Evolutionary conservation across 2,797 vertebrate species (phyloP).

Genomic region (Bryconaethiops microstoma): DNA sequence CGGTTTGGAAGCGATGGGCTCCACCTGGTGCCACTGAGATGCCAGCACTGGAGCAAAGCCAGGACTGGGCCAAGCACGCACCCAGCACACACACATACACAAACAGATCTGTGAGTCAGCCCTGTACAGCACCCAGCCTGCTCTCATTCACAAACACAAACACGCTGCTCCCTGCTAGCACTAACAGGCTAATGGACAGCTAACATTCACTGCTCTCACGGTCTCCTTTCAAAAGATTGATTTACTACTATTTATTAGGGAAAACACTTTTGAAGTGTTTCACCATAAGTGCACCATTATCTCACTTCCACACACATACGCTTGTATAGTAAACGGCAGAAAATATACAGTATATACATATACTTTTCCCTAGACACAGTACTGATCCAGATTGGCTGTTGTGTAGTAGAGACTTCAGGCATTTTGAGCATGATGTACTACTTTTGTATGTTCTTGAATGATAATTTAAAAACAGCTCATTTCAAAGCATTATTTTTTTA

Average conservation of each 20-base stretch:
- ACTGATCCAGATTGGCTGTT: too few relatives aligned
- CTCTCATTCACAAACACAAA: constrained; percentile 63
- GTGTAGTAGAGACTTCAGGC: too few relatives aligned
- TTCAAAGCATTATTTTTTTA: too few relatives aligned
- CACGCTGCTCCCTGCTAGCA: constrained; percentile 41
- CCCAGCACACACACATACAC: constrained; percentile 37
- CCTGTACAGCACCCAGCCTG: constrained; percentile 40
- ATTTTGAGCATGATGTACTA: too few relatives aligned
- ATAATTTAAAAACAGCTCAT: too few relatives aligned
- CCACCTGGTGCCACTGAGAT: constrained; percentile 87
- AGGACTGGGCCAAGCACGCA: constrained; percentile 71
- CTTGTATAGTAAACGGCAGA: neutral
- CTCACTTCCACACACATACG: neutral
- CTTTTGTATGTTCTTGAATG: too few relatives aligned
- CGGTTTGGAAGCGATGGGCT: constrained; percentile 69
- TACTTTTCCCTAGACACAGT: too few relatives aligned
- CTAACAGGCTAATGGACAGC: constrained; percentile 40
- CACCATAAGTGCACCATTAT: neutral
- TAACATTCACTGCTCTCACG: constrained; percentile 4
- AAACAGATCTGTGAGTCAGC: constrained; percentile 49
- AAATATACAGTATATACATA: neutral
- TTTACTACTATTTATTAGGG: neutral
- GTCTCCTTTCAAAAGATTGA: neutral
- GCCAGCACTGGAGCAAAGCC: constrained; percentile 82
- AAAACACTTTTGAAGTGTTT: neutral